A percentile compares a stretch with the other conserved stretches of the same genome.
These are phyloP conservation scores for Clitarchus hookeri DNA, from an alignment of 2,888 invertebrate genomes.

Conservation along the genomic window DNA sequence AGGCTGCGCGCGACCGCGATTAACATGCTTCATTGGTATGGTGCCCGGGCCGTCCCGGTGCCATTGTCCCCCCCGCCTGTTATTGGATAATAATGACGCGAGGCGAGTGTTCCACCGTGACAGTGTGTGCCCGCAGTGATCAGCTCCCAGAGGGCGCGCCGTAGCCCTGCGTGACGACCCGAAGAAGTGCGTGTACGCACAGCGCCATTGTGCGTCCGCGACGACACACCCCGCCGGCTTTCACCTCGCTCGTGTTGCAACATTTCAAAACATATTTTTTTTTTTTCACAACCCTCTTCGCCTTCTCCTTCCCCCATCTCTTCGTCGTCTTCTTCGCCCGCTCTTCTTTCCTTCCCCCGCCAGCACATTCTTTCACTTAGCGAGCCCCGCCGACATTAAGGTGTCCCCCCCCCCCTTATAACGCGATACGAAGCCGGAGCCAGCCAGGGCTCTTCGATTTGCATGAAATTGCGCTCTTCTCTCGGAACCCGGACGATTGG, in stretches of 20 bases:
- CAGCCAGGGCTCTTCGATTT: conserved; percentile 35
- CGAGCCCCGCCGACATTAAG: not conserved
- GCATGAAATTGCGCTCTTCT: conserved; percentile 38
- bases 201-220: not conserved
- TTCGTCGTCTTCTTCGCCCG: not conserved
- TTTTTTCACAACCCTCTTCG: no score
- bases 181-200: not conserved
- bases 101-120: not conserved
- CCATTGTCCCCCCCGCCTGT: not conserved
- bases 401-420: not conserved
- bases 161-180: not conserved
- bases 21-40: not conserved
- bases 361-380: not conserved
- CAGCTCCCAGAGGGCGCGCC: not conserved
- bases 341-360: not conserved
- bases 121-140: not conserved
- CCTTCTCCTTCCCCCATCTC: not conserved
- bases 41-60: not conserved
- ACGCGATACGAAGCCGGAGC: not conserved
- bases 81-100: not conserved
- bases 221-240: not conserved
- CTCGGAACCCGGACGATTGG: conserved; percentile 19
- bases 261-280: not conserved
- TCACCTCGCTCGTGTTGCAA: not conserved
- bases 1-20: no score